A percentile compares a stretch with the other conserved stretches of the same genome.
Evolutionary conservation across 2,797 vertebrate species (phyloP).

Genomic region (Nannoperca australis): DNA sequence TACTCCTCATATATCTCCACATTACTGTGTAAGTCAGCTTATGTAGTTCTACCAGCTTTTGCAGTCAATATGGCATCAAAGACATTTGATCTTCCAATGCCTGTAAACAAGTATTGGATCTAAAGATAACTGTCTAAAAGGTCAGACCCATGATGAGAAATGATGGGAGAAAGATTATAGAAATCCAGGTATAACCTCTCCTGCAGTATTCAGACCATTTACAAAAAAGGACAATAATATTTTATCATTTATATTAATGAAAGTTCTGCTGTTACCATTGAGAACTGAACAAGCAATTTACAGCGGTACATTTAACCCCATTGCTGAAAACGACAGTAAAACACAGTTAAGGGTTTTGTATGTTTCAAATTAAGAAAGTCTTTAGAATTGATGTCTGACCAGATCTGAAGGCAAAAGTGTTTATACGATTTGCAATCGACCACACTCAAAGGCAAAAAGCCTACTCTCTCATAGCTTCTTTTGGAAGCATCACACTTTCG

Average conservation of each 20-base stretch:
- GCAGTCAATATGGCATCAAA: constrained; percentile 46
- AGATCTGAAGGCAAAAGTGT: background rate
- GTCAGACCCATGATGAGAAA: constrained; percentile 55
- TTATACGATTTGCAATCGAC: constrained; percentile 14
- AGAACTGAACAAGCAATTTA: background rate
- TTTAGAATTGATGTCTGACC: background rate
- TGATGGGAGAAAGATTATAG: background rate
- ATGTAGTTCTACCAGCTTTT: constrained; percentile 29
- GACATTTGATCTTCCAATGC: constrained; percentile 38
- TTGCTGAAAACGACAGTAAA: background rate
- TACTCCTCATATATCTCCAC: constrained; percentile 46
- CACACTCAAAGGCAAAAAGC: background rate
- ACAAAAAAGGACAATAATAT: background rate
- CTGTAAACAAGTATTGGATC: constrained; percentile 59
- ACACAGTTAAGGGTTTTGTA: background rate
- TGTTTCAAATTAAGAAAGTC: background rate
- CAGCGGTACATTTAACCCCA: background rate
- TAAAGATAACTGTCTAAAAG: constrained; percentile 53
- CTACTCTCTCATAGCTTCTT: background rate
- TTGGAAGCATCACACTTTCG: background rate
- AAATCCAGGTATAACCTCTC: background rate
- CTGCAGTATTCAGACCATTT: background rate
- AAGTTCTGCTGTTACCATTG: background rate
- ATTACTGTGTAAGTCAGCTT: constrained; percentile 44
- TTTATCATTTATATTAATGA: background rate